Conservation (phyloP, 2,888 invertebrate genomes). For the Heliconius ethilla region DNA sequence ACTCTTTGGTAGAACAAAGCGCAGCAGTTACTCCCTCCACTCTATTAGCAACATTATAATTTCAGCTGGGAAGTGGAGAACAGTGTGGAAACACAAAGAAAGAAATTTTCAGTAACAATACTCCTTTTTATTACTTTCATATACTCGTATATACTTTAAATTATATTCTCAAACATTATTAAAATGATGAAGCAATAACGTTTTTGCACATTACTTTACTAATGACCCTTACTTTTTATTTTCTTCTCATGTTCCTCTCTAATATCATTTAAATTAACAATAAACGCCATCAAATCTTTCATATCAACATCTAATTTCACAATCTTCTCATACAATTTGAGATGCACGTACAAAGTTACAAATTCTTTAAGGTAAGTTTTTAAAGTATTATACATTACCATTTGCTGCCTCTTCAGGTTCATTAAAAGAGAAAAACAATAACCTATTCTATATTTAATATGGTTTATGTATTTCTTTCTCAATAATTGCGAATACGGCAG, state of each 20-base stretch:
- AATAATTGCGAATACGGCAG: conserved; percentile 51
- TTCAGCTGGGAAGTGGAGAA: no score
- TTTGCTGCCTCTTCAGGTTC: conserved; percentile 51
- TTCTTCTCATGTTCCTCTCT: background rate
- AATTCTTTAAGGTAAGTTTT: background rate
- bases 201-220: no score
- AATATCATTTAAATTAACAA: conserved; percentile 33
- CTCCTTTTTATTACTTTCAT: no score
- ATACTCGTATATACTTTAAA: no score
- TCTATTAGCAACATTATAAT: no score
- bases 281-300: conserved; percentile 47
- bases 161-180: no score
- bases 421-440: conserved; percentile 51
- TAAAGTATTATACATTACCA: conserved; percentile 45
- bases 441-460: conserved; percentile 53
- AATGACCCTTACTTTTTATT: no score
- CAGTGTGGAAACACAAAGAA: no score
- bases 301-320: conserved; percentile 52
- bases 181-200: no score
- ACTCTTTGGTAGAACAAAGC: no score
- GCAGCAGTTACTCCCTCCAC: no score
- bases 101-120: no score
- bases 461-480: conserved; percentile 51
- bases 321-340: conserved; percentile 54
- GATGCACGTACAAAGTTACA: conserved; percentile 40